Evolutionary conservation across 2,797 vertebrate species (phyloP).

Genomic region (Lepus oiostolus): DNA sequence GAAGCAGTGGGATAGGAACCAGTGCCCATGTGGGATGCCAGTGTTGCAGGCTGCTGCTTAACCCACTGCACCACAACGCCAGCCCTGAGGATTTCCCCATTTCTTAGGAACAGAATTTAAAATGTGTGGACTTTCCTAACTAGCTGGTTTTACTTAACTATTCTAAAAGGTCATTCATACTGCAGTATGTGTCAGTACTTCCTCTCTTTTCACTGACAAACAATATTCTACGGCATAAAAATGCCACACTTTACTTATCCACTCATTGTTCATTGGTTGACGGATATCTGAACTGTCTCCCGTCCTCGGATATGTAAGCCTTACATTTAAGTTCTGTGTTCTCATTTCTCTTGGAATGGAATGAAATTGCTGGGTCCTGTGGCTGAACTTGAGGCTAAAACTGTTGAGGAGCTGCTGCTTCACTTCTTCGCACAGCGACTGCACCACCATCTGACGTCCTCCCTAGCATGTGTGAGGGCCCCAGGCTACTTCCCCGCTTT

Average conservation of each 20-base stretch:
- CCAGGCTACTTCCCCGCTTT: too few relatives aligned
- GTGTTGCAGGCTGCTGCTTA: too few relatives aligned
- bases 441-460: background rate
- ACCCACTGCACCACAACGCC: too few relatives aligned
- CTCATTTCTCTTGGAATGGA: background rate
- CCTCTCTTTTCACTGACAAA: background rate
- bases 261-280: background rate
- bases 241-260: background rate
- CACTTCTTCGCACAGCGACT: background rate
- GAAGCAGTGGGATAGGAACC: too few relatives aligned
- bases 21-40: too few relatives aligned
- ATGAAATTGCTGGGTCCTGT: background rate
- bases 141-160: slow-evolving; percentile 38
- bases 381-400: slow-evolving; percentile 21
- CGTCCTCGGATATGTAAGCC: background rate
- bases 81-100: too few relatives aligned
- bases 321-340: background rate
- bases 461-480: background rate
- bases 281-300: background rate
- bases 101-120: background rate
- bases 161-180: background rate
- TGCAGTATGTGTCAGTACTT: background rate
- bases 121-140: background rate
- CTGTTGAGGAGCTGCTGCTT: background rate
- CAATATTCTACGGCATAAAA: background rate